A percentile compares a stretch with the other conserved stretches of the same genome.
These are phyloP conservation scores for Caligus rogercresseyi DNA, from an alignment of 1,140 invertebrate genomes.

Conservation along the genomic window DNA sequence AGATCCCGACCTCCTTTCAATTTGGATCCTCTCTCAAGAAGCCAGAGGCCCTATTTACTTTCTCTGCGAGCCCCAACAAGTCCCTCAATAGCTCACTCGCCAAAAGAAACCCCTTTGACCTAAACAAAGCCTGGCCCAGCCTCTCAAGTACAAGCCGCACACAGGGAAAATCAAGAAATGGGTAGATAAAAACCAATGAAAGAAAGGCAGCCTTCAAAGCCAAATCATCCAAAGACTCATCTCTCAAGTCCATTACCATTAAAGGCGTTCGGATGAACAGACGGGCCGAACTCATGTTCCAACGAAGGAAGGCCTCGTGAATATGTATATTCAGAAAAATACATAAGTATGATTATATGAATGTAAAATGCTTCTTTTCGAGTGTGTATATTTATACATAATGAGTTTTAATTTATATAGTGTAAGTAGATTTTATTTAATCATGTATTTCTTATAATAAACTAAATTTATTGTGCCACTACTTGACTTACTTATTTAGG, in stretches of 20 bases:
- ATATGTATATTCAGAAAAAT: too few relatives aligned
- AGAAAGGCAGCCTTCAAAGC: background rate
- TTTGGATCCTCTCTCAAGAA: background rate
- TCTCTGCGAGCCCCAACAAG: background rate
- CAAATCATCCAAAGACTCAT: background rate
- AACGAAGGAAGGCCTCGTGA: background rate
- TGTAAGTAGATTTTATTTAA: too few relatives aligned
- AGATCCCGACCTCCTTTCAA: background rate
- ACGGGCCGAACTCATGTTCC: conserved; percentile 11
- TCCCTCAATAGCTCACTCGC: background rate
- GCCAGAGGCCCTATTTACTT: background rate
- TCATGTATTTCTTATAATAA: too few relatives aligned
- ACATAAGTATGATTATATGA: too few relatives aligned
- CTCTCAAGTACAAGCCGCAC: conserved; percentile 14
- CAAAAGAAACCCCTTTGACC: conserved; percentile 14
- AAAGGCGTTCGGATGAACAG: conserved; percentile 19
- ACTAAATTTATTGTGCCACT: too few relatives aligned
- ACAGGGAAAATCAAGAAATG: conserved; percentile 13
- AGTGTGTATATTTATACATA: too few relatives aligned
- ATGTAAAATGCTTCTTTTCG: too few relatives aligned
- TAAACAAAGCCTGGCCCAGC: conserved; percentile 8
- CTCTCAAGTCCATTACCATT: conserved; percentile 2
- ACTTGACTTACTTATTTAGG: too few relatives aligned
- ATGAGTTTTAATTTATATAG: too few relatives aligned
- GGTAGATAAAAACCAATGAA: conserved; percentile 6